phyloP scores from a whole-genome alignment of 2,888 invertebrate genomes.

The Hypolimnas misippus region DNA sequence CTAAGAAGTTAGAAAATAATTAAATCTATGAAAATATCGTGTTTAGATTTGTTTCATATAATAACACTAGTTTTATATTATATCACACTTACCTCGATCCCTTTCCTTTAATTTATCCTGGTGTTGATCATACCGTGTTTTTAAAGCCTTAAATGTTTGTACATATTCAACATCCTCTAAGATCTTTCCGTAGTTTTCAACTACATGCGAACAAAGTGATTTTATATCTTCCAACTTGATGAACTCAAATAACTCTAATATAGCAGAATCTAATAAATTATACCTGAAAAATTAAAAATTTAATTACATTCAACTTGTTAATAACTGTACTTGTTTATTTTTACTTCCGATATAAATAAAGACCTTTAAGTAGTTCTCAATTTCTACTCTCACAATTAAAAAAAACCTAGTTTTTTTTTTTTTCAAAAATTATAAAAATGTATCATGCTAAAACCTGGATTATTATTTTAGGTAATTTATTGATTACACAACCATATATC shows the following conservation, averaged over 20 bases:
- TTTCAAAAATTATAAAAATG: too few species aligned
- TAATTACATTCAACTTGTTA: neutral
- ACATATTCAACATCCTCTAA: constrained; percentile 98
- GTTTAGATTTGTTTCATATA: too few species aligned
- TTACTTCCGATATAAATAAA: too few species aligned
- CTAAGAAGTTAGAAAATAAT: too few species aligned
- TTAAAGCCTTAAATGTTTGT: constrained; percentile 97
- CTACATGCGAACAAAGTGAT: constrained; percentile 95
- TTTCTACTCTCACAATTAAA: too few species aligned
- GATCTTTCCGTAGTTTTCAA: constrained; percentile 97
- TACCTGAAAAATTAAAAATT: constrained; percentile 81
- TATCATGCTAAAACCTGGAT: too few species aligned
- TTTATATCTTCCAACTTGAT: constrained; percentile 97
- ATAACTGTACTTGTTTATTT: constrained; percentile 56
- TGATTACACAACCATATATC: too few species aligned
- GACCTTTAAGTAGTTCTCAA: too few species aligned
- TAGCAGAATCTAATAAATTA: constrained; percentile 99
- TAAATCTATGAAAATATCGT: too few species aligned
- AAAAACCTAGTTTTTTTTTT: too few species aligned
- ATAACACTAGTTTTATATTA: too few species aligned
- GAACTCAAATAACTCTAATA: constrained; percentile 99
- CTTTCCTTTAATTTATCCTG: constrained; percentile 95
- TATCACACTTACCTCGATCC: constrained; percentile 89
- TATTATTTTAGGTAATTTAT: too few species aligned
- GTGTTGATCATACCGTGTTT: constrained; percentile 94